Evolutionary conservation across 2,888 invertebrate species (phyloP).

Genomic region (Arctia plantaginis): DNA sequence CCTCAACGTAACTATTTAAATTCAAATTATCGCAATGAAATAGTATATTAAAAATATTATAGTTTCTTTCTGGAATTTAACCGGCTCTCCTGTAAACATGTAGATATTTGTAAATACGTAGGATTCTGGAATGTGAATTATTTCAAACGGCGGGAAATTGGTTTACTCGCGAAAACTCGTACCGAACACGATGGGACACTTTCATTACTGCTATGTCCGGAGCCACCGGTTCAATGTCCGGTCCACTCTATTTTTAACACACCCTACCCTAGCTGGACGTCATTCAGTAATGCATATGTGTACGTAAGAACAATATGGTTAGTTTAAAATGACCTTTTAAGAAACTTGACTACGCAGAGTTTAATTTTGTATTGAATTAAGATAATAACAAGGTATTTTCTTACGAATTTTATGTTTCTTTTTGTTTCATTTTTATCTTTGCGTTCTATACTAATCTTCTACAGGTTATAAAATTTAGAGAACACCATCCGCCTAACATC

Average conservation of each 20-base stretch:
- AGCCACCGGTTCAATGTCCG: conserved; percentile 82
- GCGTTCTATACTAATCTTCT: not conserved
- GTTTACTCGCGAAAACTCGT: conserved; percentile 71
- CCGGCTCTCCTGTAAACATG: not conserved
- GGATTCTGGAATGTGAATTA: conserved; percentile 45
- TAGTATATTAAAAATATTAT: not conserved
- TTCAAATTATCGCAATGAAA: not conserved
- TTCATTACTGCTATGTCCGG: conserved; percentile 81
- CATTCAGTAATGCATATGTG: conserved; percentile 63
- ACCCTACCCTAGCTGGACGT: conserved; percentile 63
- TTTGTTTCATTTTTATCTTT: not conserved
- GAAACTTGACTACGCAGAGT: conserved; percentile 14
- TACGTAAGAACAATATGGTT: conserved; percentile 65
- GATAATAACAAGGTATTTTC: not conserved
- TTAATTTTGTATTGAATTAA: not conserved
- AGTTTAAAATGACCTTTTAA: conserved; percentile 58
- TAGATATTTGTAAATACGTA: conserved; percentile 44
- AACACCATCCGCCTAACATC: not conserved
- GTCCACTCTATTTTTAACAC: conserved; percentile 80
- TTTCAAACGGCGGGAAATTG: conserved; percentile 68
- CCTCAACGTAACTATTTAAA: not conserved
- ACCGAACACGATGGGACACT: conserved; percentile 73
- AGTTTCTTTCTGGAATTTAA: not conserved
- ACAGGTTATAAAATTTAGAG: not conserved
- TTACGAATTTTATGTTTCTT: not conserved